These are phyloP conservation scores for Tachina fera DNA, from an alignment of 2,888 invertebrate genomes.

Conservation along the genomic window DNA sequence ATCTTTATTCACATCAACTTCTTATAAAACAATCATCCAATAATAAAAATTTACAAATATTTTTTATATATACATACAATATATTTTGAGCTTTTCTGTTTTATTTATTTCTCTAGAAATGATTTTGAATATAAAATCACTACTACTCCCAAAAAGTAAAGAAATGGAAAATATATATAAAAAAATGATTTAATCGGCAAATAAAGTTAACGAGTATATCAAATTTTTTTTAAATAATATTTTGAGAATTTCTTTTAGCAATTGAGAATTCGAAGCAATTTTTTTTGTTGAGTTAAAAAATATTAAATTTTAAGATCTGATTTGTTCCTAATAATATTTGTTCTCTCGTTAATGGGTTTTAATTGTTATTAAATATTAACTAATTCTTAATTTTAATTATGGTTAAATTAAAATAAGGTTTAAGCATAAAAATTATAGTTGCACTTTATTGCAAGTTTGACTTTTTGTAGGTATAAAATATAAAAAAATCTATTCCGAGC, in stretches of 20 bases:
- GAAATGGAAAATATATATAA: conserved; percentile 8
- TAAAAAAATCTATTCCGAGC: conserved; percentile 31
- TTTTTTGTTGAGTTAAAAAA: conserved; percentile 7
- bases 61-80: conserved; percentile 12
- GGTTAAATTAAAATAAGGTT: conserved; percentile 44
- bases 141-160: conserved; percentile 37
- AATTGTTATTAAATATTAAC: conserved; percentile 40
- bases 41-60: conserved; percentile 49
- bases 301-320: not conserved
- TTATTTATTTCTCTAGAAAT: conserved; percentile 5
- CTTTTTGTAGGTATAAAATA: conserved; percentile 32
- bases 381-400: conserved; percentile 54
- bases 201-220: conserved; percentile 14
- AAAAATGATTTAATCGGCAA: conserved; percentile 18
- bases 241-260: conserved; percentile 5
- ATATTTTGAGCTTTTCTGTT: conserved; percentile 20
- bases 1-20: conserved; percentile 58
- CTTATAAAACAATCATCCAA: conserved; percentile 46
- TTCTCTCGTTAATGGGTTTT: not conserved
- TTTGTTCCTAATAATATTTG: conserved; percentile 16
- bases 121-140: conserved; percentile 30
- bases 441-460: conserved; percentile 35
- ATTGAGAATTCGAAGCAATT: conserved; percentile 4
- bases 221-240: conserved; percentile 11
- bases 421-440: conserved; percentile 31